Evolutionary conservation across 2,113 vertebrate species (phyloP).

Genomic region (Pongo abelii): DNA sequence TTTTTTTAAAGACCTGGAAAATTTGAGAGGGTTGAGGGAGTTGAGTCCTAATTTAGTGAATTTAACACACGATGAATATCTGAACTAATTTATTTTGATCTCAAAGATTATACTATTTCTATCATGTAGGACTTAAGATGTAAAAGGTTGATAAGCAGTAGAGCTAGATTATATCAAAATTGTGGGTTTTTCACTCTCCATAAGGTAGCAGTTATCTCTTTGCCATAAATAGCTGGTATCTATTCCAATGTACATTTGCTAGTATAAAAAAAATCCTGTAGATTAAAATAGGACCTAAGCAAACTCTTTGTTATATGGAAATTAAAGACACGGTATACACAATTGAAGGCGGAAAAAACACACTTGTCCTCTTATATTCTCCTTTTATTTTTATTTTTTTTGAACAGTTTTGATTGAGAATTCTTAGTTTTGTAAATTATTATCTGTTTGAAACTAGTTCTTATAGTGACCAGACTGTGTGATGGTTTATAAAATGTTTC

Average conservation of each 20-base stretch:
- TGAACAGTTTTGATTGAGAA: background rate
- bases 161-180: constrained; percentile 64
- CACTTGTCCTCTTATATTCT: background rate
- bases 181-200: background rate
- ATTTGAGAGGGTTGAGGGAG: constrained; percentile 69
- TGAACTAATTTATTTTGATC: constrained; percentile 77
- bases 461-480: constrained; percentile 28
- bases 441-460: constrained; percentile 55
- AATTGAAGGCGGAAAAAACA: background rate
- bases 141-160: constrained; percentile 63
- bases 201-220: constrained; percentile 37
- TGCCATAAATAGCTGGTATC: constrained; percentile 60
- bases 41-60: constrained; percentile 68
- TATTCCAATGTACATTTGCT: constrained; percentile 46
- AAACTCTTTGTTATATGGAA: constrained; percentile 39
- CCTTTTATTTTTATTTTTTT: background rate
- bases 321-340: background rate
- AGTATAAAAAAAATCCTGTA: constrained; percentile 24
- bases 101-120: constrained; percentile 73
- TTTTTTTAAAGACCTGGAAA: constrained; percentile 61
- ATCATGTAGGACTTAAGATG: constrained; percentile 52
- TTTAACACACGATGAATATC: constrained; percentile 62
- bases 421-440: background rate
- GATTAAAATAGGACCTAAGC: constrained; percentile 58
- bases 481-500: constrained; percentile 30